Evolutionary conservation across 2,888 invertebrate genomes (phyloP).

Genomic region (Ormia ochracea): DNA sequence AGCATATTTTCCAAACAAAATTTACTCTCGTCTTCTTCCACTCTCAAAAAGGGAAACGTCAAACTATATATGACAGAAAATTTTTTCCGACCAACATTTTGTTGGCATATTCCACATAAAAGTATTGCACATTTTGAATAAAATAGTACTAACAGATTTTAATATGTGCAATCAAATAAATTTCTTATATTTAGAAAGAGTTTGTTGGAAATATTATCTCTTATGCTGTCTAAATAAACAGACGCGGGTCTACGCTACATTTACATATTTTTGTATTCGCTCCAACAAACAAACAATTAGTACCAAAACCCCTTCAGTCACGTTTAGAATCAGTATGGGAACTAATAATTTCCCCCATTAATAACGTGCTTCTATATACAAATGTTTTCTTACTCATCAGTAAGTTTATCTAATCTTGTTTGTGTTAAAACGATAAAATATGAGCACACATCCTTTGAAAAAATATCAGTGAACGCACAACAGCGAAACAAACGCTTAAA

Average conservation of each 20-base stretch:
- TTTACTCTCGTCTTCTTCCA: too few relatives aligned
- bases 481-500: background rate
- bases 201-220: background rate
- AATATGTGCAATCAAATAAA: too few relatives aligned
- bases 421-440: background rate
- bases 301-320: slow-evolving; percentile 23
- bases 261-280: slow-evolving; percentile 11
- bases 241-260: background rate
- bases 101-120: too few relatives aligned
- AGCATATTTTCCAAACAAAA: too few relatives aligned
- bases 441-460: background rate
- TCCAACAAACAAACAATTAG: slow-evolving; percentile 7
- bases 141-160: too few relatives aligned
- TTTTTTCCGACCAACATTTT: too few relatives aligned
- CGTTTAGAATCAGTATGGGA: slow-evolving; percentile 48
- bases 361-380: background rate
- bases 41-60: too few relatives aligned
- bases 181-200: too few relatives aligned
- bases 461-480: background rate
- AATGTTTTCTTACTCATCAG: background rate
- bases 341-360: slow-evolving; percentile 28
- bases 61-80: too few relatives aligned
- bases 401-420: background rate
- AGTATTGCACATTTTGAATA: too few relatives aligned
- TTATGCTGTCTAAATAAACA: slow-evolving; percentile 12